Base-by-base conservation (phyloP, 2,888 invertebrate species). In the Gymnosoma rotundatum region DNA sequence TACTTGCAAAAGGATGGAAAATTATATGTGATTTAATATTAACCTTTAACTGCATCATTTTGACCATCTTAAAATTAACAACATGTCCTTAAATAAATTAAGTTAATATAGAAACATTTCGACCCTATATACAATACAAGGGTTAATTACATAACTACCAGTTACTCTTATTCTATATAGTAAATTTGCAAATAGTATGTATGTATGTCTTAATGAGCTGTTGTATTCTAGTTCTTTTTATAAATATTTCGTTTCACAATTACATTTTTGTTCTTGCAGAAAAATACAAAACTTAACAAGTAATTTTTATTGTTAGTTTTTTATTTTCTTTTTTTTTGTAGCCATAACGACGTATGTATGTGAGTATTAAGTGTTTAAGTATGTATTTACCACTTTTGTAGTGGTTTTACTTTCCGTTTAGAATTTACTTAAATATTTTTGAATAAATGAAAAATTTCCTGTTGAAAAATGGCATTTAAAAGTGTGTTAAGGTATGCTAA, bases 241-340 rank as follows among this genome's bases (percentile, higher is more conserved):
- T 12, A 25, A 16, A 52, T 16, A 32, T 18, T 8, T 56, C 21
- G n/a, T 21, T 6, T 32, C 12, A 16, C 21, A 32, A 64, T 67
- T 60, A 18, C 38, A 66, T 74, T 54, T 48, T 21, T 10, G n/a
- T 69, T 54, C n/a, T 54, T 36, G 25, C 10, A 54, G 54, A n/a
- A n/a, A n/a, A n/a, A n/a, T n/a, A n/a, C n/a, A n/a, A n/a, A 50
- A 45, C 48, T 74, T 69, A 52, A 80, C 67, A 74, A 74, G 72
- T 69, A 56, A 67, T 80, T 80, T 69, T 10, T 61, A 61, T 80
- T 74, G 67, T 80, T 48, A 52, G 54, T 2, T 6, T 42, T 21
- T 75, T n/a, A n/a, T n/a, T 52, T 52, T 21, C 6, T 7, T 32
- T 32, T 2, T 32, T 32, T 7, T 32, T 32, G 8, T 32, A 32